Conservation (phyloP, 2,113 vertebrate genomes). For the Heterocephalus glaber region DNA sequence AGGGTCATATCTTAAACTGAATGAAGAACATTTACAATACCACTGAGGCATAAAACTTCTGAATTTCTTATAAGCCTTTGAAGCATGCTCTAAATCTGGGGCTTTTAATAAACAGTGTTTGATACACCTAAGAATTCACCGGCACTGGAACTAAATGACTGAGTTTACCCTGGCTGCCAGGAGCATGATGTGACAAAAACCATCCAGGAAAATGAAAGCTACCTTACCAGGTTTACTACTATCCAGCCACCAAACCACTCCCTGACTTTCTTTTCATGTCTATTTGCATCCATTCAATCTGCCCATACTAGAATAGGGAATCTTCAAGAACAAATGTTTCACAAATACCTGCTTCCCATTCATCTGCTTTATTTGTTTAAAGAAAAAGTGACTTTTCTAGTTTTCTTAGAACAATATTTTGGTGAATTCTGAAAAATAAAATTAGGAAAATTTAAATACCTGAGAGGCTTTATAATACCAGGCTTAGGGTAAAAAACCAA, state of each 20-base stretch:
- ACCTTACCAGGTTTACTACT: not conserved
- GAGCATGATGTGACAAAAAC: not conserved
- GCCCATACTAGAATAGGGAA: not conserved
- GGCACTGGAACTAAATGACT: not conserved
- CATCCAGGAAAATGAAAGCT: not conserved
- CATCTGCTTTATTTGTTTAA: constrained; percentile 19
- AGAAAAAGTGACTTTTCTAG: not conserved
- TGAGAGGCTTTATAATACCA: constrained; percentile 6
- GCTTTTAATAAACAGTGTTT: not conserved
- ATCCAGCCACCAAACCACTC: not conserved
- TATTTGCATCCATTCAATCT: not conserved
- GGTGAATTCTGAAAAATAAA: constrained; percentile 27
- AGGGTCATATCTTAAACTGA: not conserved
- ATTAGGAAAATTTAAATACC: not conserved
- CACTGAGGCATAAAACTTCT: not conserved
- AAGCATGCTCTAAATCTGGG: not conserved
- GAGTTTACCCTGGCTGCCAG: not conserved
- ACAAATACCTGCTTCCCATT: not conserved
- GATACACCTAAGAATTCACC: not conserved
- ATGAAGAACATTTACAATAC: not conserved
- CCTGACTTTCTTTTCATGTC: not conserved
- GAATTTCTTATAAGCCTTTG: constrained; percentile 11
- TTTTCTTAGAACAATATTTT: constrained; percentile 19
- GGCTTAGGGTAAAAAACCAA: not conserved
- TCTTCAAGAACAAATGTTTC: not conserved